Evolutionary conservation across 2,797 vertebrate genomes (phyloP).

Genomic region (Somateria mollissima): DNA sequence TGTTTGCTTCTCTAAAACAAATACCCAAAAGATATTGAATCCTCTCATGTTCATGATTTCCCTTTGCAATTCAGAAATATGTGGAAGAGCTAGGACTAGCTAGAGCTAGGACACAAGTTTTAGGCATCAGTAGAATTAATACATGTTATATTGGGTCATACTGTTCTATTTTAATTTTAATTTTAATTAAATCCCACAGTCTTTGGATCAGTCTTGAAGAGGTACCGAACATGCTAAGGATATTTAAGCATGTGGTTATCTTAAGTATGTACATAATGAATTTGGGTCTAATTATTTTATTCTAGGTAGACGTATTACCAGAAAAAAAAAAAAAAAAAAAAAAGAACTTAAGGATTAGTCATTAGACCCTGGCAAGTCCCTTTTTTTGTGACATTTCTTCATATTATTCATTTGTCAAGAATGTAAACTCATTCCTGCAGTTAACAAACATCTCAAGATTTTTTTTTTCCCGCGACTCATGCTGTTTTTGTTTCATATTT

Average conservation of each 20-base stretch:
- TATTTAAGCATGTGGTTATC: neutral
- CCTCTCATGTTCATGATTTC: neutral
- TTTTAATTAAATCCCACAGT: neutral
- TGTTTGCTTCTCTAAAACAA: neutral
- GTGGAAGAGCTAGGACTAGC: neutral
- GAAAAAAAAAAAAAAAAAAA: neutral
- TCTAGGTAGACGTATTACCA: neutral
- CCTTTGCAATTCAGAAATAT: neutral
- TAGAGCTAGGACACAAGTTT: neutral
- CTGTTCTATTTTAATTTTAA: neutral
- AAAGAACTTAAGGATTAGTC: neutral
- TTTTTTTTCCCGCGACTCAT: neutral
- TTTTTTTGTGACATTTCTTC: slow-evolving; percentile 3
- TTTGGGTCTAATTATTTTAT: neutral
- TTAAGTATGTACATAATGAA: neutral
- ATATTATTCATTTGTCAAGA: slow-evolving; percentile 21
- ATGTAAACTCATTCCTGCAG: slow-evolving; percentile 38
- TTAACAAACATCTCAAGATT: slow-evolving; percentile 19
- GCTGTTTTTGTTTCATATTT: neutral
- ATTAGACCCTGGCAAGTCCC: neutral
- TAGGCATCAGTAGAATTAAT: neutral
- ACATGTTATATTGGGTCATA: neutral
- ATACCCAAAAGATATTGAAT: neutral
- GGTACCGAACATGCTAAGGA: neutral
- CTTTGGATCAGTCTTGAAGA: neutral